Evolutionary conservation across 2,888 invertebrate genomes (phyloP), one percentile per base, ranked within the genome.

Genomic region (Mamestra brassicae): DNA sequence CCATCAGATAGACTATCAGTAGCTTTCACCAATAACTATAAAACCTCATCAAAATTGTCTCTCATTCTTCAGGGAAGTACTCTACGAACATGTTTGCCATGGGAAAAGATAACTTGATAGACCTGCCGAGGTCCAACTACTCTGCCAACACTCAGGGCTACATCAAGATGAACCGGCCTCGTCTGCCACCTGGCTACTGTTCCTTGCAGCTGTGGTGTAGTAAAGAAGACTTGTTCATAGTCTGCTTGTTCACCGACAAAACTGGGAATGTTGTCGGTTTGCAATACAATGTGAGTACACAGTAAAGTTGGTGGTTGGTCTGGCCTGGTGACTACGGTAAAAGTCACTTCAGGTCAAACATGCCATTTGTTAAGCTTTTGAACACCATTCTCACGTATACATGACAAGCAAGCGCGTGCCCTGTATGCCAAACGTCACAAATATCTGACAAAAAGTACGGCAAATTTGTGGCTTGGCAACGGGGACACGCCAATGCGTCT

Each of bases 231-330:
- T 0, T 2, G 11, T 52, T 0, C 38, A 34, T 42, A 52, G 15
- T 60, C 42, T 73, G 72, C 42, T 0, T 45, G n/a, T 11, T 8
- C 1, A n/a, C 2, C 3, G 72, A 72, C 7, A 60, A 72, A 72
- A 73, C 42, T 3, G 34, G n/a, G 1, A 4, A 34, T 3, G 42
- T 45, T 5, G 73, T n/a, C n/a, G 72, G 72, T 15, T 0, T 73
- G 15, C 72, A 73, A 34, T 4, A 34, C n/a, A 74, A 73, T 73
- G 72, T 72, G 38, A 72, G 69, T 69, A 62, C 1, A 8, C 50
- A 52, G 15, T 62, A 45, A 15, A 15, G 42, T 63, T 52, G 15
- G 4, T 26, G 15, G 26, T 26, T 45, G 8, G 10, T 45, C 45
- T 45, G 45, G 45, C 11, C 3, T 45, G 45, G 45, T 45, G 45